Base-by-base conservation (phyloP, 1,140 invertebrate species). In the Microvelia longipes region DNA sequence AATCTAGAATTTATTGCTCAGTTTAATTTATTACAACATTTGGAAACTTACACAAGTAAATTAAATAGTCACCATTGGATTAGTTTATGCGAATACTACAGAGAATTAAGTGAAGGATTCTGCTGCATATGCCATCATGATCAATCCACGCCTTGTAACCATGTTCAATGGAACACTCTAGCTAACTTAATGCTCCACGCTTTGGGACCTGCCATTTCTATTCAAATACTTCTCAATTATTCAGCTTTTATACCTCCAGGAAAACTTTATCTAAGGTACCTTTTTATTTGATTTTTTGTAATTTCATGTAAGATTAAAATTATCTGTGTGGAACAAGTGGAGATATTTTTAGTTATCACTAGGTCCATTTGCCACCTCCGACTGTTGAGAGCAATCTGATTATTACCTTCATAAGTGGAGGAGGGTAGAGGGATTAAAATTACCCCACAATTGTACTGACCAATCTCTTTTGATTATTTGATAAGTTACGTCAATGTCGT, bases 101-200 rank as follows among this genome's bases (percentile, higher is more conserved):
- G 68, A 29, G 71, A 71, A 14, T 74, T 74, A 28, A 79, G 76
- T 67, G 73, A 75, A 66, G 75, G 77, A 2, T 61, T 72, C 24
- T 81, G 80, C 73, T 74, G 80, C 60, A 61, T 72, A 27, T 72
- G 71, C 63, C 60, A 68, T 68, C 29, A 29, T 13, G 65, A 27
- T 14, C 13, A 14, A 11, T 28, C 11, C 27, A 14, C 29, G 14
- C 14, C 25, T 27, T 24, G 14, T 14, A 35, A 69, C 13, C 62
- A 72, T 50, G 71, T 72, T 11, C 66, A 73, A 14, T 81, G 80
- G 80, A 78, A 74, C 28, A 70, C 77, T 25, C 72, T 80, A 50
- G 75, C 74, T 15, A 71, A 72, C 60, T 65, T 75, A 1, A 76
- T 79, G 70, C 65, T 81, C n/a, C 74, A 79, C 73, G 77, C 75